Evolutionary conservation across 2,797 vertebrate species (phyloP).

Genomic region (Esox lucius): DNA sequence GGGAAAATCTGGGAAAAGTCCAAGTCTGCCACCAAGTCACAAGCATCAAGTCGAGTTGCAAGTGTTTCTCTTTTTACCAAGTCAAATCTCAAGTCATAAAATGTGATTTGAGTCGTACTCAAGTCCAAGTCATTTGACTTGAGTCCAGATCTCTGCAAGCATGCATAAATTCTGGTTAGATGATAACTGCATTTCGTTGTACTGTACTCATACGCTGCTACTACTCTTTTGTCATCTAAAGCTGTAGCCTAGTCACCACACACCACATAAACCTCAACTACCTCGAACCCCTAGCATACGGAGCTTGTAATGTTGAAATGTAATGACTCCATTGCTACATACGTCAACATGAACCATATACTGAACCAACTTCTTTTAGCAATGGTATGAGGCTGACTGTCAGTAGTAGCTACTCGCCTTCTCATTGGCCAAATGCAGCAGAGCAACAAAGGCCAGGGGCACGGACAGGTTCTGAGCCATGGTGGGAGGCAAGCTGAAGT

Average conservation of each 20-base stretch:
- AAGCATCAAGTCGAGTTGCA: too few species aligned
- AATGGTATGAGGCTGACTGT: not conserved
- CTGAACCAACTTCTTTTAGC: not conserved
- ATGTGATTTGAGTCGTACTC: too few species aligned
- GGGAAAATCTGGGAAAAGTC: too few species aligned
- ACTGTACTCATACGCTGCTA: not conserved
- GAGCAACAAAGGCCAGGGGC: slow-evolving; percentile 87
- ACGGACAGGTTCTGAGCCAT: slow-evolving; percentile 92
- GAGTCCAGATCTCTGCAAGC: too few species aligned
- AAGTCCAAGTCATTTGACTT: too few species aligned
- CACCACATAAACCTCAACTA: not conserved
- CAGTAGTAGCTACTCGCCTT: slow-evolving; percentile 77
- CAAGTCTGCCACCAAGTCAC: too few species aligned
- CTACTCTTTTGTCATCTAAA: too few species aligned
- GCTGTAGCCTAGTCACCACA: too few species aligned
- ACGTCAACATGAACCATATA: not conserved
- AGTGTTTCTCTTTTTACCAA: too few species aligned
- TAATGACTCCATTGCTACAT: not conserved
- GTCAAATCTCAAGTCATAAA: too few species aligned
- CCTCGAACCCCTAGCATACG: not conserved
- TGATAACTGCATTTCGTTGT: too few species aligned
- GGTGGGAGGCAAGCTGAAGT: slow-evolving; percentile 78
- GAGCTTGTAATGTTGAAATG: not conserved
- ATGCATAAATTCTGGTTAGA: too few species aligned
- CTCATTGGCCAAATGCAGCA: slow-evolving; percentile 93